Evolutionary conservation across 2,797 vertebrate genomes (phyloP).

Genomic region (Xenops minutus): DNA sequence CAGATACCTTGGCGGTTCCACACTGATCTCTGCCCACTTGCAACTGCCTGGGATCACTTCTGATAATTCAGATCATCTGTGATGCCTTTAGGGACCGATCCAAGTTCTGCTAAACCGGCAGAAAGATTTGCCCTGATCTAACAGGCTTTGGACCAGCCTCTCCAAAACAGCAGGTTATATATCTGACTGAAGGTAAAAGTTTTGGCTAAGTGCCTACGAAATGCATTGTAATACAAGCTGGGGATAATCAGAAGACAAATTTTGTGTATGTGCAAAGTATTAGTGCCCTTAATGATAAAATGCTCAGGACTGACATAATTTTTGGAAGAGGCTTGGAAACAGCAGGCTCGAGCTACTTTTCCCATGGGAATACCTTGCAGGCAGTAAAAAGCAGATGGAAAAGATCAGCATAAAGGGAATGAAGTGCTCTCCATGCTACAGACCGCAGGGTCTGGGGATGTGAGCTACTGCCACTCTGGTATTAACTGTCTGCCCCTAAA

Average conservation of each 20-base stretch:
- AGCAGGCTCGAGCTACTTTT: not conserved
- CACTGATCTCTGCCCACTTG: slow-evolving; percentile 7
- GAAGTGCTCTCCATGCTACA: not conserved
- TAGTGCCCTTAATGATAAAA: slow-evolving; percentile 42
- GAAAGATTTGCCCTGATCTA: slow-evolving; percentile 1
- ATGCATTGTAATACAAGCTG: slow-evolving; percentile 24
- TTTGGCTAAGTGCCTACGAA: slow-evolving; percentile 24
- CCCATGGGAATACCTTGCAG: slow-evolving; percentile 35
- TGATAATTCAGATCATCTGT: slow-evolving; percentile 52
- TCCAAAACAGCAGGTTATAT: slow-evolving; percentile 27
- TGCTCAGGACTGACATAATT: not conserved
- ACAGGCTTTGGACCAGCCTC: not conserved
- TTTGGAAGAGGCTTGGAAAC: slow-evolving; percentile 34
- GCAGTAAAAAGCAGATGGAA: slow-evolving; percentile 60
- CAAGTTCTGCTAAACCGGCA: slow-evolving; percentile 32
- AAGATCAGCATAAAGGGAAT: slow-evolving; percentile 17
- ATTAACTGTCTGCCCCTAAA: not conserved
- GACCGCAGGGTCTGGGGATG: not conserved
- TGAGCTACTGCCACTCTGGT: not conserved
- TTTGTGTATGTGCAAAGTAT: slow-evolving; percentile 42
- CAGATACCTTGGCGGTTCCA: slow-evolving; percentile 11
- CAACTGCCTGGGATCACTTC: not conserved
- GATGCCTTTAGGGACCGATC: not conserved
- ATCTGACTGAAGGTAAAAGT: slow-evolving; percentile 41
- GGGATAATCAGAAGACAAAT: slow-evolving; percentile 57